These are phyloP conservation scores for Acrocephalus scirpaceus DNA, from an alignment of 2,797 vertebrate genomes.

Conservation along the genomic window DNA sequence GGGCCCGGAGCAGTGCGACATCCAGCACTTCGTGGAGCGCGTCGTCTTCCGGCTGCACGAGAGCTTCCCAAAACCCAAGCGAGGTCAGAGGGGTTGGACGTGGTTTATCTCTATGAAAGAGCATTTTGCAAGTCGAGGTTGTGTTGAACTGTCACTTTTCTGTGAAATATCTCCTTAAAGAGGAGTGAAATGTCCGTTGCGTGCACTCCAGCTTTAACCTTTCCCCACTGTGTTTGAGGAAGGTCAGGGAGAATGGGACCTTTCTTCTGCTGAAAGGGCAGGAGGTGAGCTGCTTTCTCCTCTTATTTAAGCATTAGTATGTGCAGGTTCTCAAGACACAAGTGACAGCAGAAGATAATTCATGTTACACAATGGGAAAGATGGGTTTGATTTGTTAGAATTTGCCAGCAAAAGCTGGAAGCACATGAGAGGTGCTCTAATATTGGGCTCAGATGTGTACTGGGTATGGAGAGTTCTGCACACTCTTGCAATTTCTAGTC, in stretches of 20 bases:
- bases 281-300: background rate
- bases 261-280: slow-evolving; percentile 15
- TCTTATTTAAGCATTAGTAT: background rate
- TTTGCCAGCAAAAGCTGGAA: background rate
- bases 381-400: background rate
- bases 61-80: slow-evolving; percentile 97
- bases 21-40: slow-evolving; percentile 98
- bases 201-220: background rate
- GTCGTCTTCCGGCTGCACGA: slow-evolving; percentile 97
- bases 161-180: background rate
- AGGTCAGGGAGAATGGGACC: slow-evolving; percentile 27
- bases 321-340: background rate
- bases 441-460: fast-evolving
- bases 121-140: background rate
- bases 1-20: slow-evolving; percentile 94
- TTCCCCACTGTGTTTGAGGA: background rate
- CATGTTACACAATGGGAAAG: background rate
- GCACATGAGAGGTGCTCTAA: background rate
- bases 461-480: background rate
- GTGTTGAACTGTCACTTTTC: background rate
- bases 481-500: background rate
- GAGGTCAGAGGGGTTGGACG: slow-evolving; percentile 79
- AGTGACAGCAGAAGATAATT: background rate
- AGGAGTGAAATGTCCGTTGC: background rate
- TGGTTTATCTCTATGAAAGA: background rate